Conservation (phyloP, 2,888 invertebrate species). For the Athetis lepigone region DNA sequence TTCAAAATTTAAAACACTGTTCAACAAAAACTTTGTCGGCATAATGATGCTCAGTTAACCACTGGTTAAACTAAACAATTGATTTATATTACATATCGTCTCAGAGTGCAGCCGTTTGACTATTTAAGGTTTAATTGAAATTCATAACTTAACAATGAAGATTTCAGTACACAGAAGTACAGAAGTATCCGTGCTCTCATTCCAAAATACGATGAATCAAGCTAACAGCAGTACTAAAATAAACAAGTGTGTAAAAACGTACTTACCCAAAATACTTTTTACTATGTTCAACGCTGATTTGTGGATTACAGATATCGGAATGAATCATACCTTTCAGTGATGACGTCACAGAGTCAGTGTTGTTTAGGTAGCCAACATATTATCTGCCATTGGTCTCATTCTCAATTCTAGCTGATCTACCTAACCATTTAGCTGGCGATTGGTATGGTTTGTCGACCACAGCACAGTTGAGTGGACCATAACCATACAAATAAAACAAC, state of each 20-base stretch:
- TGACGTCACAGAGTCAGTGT: slow-evolving; percentile 34
- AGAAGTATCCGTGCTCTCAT: background rate
- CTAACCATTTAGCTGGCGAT: background rate
- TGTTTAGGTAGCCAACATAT: slow-evolving; percentile 12
- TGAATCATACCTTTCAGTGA: slow-evolving; percentile 32
- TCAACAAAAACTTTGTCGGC: too few relatives aligned
- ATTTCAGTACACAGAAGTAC: too few relatives aligned
- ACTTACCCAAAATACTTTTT: slow-evolving; percentile 25
- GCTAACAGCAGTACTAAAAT: slow-evolving; percentile 4
- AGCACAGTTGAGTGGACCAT: too few relatives aligned
- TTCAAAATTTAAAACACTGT: too few relatives aligned
- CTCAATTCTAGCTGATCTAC: background rate
- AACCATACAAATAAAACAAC: too few relatives aligned
- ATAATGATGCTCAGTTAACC: too few relatives aligned
- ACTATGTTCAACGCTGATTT: slow-evolving; percentile 33
- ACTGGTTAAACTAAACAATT: too few relatives aligned
- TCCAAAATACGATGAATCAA: slow-evolving; percentile 12
- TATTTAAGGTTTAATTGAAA: too few relatives aligned
- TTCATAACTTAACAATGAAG: too few relatives aligned
- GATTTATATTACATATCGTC: too few relatives aligned
- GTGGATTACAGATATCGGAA: slow-evolving; percentile 22
- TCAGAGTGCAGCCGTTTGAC: too few relatives aligned
- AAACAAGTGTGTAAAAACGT: slow-evolving; percentile 16
- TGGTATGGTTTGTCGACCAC: too few relatives aligned
- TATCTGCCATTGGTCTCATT: background rate